A percentile compares a stretch with the other conserved stretches of the same genome.
phyloP scores from a whole-genome alignment of 2,888 invertebrate genomes.

The Rambutsinella grinnellia region DNA sequence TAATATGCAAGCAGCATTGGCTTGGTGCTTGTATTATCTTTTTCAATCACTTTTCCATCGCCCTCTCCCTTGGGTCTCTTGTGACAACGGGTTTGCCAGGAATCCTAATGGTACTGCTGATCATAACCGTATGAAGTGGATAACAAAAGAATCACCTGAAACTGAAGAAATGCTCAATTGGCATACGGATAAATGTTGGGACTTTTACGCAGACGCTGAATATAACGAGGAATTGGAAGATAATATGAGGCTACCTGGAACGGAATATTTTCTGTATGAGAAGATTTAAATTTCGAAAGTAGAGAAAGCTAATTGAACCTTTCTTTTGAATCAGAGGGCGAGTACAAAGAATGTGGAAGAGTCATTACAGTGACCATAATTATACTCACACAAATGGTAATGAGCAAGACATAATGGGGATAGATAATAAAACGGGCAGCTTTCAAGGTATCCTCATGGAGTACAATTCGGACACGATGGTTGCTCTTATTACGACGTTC shows the following conservation, averaged over 20 bases:
- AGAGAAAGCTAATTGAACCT: no score
- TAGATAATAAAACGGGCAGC: no score
- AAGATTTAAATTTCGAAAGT: no score
- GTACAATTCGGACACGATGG: conserved; percentile 16
- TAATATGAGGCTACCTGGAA: conserved; percentile 13
- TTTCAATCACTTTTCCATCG: conserved; percentile 14
- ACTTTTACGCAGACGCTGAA: conserved; percentile 25
- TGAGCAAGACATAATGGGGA: neutral
- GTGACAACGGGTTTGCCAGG: conserved; percentile 37
- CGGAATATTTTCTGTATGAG: conserved; percentile 25
- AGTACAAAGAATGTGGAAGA: conserved; percentile 37
- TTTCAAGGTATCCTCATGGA: neutral
- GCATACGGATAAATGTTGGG: conserved; percentile 31
- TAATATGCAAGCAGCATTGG: conserved; percentile 9
- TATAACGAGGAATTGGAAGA: neutral
- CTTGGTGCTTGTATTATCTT: conserved; percentile 26
- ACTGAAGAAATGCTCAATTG: conserved; percentile 18
- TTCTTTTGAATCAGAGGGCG: conserved; percentile 18
- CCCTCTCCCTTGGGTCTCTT: conserved; percentile 39
- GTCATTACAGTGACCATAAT: conserved; percentile 12
- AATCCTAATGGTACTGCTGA: conserved; percentile 4
- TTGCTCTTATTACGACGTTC: neutral
- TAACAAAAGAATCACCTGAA: neutral
- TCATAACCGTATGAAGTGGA: neutral
- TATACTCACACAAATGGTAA: conserved; percentile 11